Evolutionary conservation across 2,113 vertebrate genomes (phyloP).

Genomic region (Nesogale talazaci): DNA sequence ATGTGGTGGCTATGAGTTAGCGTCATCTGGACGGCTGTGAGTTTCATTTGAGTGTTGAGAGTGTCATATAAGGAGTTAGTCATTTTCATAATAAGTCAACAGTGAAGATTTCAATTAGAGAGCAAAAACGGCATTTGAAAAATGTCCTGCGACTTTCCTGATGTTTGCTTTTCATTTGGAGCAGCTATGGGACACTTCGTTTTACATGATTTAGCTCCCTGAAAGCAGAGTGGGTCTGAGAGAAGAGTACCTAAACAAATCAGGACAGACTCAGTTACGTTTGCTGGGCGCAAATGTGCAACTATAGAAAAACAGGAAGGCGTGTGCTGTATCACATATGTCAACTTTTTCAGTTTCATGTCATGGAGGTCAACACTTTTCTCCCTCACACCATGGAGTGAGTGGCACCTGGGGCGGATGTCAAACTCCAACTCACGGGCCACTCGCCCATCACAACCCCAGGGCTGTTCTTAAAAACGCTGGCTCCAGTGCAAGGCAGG

Average conservation of each 20-base stretch:
- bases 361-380: background rate
- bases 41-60: too few relatives aligned
- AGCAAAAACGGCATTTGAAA: conserved; percentile 16
- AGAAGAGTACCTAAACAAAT: conserved; percentile 37
- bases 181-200: background rate
- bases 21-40: too few relatives aligned
- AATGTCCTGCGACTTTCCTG: background rate
- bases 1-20: too few relatives aligned
- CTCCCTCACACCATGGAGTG: background rate
- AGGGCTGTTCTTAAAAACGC: background rate
- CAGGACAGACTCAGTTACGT: conserved; percentile 17
- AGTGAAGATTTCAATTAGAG: conserved; percentile 19
- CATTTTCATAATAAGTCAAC: conserved; percentile 55
- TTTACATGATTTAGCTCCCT: background rate
- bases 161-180: background rate
- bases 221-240: background rate
- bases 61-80: conserved; percentile 17
- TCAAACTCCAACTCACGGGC: background rate
- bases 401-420: background rate
- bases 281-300: conserved; percentile 22
- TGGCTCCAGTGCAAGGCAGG: background rate
- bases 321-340: background rate
- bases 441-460: background rate
- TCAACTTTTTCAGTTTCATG: background rate
- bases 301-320: conserved; percentile 20